A percentile compares a stretch with the other conserved stretches of the same genome.
These are phyloP conservation scores for Phacellophora camtschatica DNA, from an alignment of 30 jellyfish, hydroid and myxozoan species.

Conservation along the genomic window DNA sequence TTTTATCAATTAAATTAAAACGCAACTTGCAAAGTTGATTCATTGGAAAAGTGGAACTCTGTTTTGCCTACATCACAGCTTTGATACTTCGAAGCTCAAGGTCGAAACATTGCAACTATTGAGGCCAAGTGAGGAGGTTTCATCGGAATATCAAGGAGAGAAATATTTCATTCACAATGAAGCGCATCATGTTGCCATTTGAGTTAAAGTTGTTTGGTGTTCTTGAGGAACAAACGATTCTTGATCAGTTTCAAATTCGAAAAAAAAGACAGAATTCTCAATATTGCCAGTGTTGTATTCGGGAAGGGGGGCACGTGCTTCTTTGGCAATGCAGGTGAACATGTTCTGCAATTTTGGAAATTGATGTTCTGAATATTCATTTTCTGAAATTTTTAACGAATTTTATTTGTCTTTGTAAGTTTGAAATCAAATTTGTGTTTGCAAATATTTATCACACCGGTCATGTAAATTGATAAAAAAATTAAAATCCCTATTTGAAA, in stretches of 20 bases:
- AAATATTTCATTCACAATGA: background rate
- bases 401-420: background rate
- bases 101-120: no score
- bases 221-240: constrained; percentile 9
- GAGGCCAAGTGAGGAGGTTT: no score
- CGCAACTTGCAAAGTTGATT: no score
- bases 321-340: constrained; percentile 52
- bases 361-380: no score
- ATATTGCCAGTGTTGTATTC: constrained; percentile 44
- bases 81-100: no score
- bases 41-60: no score
- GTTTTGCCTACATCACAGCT: no score
- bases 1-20: no score
- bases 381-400: background rate
- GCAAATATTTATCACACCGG: no score
- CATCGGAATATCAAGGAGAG: no score
- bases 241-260: constrained; percentile 4
- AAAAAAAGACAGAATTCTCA: background rate
- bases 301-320: constrained; percentile 15
- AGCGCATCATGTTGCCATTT: constrained; percentile 44
- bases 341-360: background rate
- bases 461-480: no score
- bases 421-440: background rate
- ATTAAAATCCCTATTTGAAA: no score
- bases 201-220: constrained; percentile 73